These are phyloP conservation scores for Nipponia nippon DNA, from an alignment of 2,113 vertebrate species.

Conservation along the genomic window DNA sequence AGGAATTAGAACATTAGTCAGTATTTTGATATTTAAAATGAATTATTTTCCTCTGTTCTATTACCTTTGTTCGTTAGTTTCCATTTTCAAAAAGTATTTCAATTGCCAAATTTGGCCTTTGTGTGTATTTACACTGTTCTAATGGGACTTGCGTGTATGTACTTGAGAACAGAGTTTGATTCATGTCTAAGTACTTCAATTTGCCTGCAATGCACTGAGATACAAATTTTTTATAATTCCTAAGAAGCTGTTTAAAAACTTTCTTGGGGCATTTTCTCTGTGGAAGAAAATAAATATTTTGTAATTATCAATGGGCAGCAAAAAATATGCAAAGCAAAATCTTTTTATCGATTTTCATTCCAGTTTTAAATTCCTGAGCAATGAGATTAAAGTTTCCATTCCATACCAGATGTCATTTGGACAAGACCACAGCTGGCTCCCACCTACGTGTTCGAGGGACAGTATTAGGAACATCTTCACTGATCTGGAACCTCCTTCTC, in stretches of 20 bases:
- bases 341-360: not conserved
- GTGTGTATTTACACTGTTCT: not conserved
- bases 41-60: not conserved
- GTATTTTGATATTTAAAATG: not conserved
- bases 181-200: not conserved
- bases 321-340: not conserved
- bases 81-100: not conserved
- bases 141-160: not conserved
- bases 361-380: not conserved
- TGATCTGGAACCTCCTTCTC: not conserved
- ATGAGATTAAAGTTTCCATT: not conserved
- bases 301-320: not conserved
- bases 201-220: not conserved
- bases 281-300: not conserved
- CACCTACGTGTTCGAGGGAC: not conserved
- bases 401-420: not conserved
- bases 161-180: not conserved
- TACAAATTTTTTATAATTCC: not conserved
- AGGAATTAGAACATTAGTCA: not conserved
- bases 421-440: not conserved
- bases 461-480: not conserved
- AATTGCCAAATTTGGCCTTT: not conserved
- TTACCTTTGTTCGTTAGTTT: not conserved
- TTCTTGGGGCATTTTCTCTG: not conserved
- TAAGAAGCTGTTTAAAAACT: not conserved